phyloP scores from a whole-genome alignment of 1,140 invertebrate genomes.

The Zaprionus vittiger region DNA sequence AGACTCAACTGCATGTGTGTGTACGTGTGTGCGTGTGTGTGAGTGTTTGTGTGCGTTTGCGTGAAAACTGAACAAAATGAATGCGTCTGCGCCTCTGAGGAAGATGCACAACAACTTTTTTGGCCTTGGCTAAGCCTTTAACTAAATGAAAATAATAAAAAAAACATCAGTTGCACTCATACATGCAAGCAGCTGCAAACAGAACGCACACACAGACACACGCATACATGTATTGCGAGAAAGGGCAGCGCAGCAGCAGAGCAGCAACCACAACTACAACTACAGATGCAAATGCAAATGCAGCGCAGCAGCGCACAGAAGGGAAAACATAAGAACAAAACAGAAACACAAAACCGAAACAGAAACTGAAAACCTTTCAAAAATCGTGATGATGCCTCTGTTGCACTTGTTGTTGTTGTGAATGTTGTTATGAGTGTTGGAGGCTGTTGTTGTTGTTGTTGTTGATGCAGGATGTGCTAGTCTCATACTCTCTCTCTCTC shows the following conservation, averaged over 20 bases:
- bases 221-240: slow-evolving; percentile 19
- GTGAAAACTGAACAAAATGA: slow-evolving; percentile 63
- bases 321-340: slow-evolving; percentile 60
- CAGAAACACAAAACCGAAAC: slow-evolving; percentile 46
- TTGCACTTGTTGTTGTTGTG: slow-evolving; percentile 6
- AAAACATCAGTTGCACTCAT: slow-evolving; percentile 51
- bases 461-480: slow-evolving; percentile 37
- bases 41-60: slow-evolving; percentile 21
- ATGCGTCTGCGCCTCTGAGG: slow-evolving; percentile 59
- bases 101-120: slow-evolving; percentile 46
- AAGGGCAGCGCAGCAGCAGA: slow-evolving; percentile 53
- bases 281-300: slow-evolving; percentile 51
- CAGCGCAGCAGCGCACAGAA: slow-evolving; percentile 36
- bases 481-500: slow-evolving; percentile 39
- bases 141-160: slow-evolving; percentile 34
- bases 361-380: slow-evolving; percentile 47
- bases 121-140: slow-evolving; percentile 63
- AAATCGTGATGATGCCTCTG: slow-evolving; percentile 40
- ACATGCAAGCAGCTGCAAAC: slow-evolving; percentile 8
- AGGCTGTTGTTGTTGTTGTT: slow-evolving; percentile 37
- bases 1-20: slow-evolving; percentile 37
- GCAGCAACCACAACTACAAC: slow-evolving; percentile 20
- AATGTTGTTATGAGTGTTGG: slow-evolving; percentile 16
- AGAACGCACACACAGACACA: slow-evolving; percentile 22
- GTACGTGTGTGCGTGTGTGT: slow-evolving; percentile 33